Percentiles rank a stretch among this genome's conserved stretches.
Conservation (phyloP, 2,888 invertebrate species). For the Zygothrica quintamaculata region DNA sequence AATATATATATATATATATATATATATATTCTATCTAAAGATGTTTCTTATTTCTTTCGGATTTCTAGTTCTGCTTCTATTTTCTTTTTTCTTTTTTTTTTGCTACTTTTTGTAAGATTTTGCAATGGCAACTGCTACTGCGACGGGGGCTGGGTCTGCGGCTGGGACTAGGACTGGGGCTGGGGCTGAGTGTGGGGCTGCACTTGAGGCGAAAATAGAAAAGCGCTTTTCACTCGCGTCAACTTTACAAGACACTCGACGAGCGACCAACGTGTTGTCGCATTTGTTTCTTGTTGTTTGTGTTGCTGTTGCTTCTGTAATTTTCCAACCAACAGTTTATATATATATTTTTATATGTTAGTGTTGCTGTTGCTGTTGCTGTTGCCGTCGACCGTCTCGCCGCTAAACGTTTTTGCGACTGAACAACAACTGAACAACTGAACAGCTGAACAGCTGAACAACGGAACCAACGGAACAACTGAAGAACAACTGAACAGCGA, state of each 20-base stretch:
- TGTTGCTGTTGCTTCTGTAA: slow-evolving; percentile 35
- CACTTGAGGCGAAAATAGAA: slow-evolving; percentile 79
- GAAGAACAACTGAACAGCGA: slow-evolving; percentile 42
- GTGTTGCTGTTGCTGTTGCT: no score
- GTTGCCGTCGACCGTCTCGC: slow-evolving; percentile 58
- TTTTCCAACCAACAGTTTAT: slow-evolving; percentile 47
- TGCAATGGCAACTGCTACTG: slow-evolving; percentile 32
- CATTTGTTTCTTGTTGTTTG: slow-evolving; percentile 25
- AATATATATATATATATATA: slow-evolving; percentile 3
- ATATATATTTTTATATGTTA: not conserved
- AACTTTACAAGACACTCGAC: slow-evolving; percentile 64
- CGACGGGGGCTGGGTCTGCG: slow-evolving; percentile 63
- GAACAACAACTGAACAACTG: slow-evolving; percentile 49
- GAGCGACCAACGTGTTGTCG: slow-evolving; percentile 19
- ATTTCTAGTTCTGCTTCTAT: slow-evolving; percentile 18
- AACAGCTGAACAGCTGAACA: slow-evolving; percentile 19
- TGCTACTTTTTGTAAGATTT: slow-evolving; percentile 33
- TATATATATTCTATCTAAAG: slow-evolving; percentile 11
- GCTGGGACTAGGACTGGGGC: slow-evolving; percentile 40
- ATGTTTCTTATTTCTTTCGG: slow-evolving; percentile 25
- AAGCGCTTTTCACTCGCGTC: slow-evolving; percentile 72
- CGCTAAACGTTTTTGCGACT: slow-evolving; percentile 78
- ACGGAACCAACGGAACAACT: slow-evolving; percentile 51
- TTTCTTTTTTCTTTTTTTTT: slow-evolving; percentile 20
- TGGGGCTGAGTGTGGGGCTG: slow-evolving; percentile 35